phyloP scores from a whole-genome alignment of 2,797 vertebrate species.

The Hydrolagus colliei region DNA sequence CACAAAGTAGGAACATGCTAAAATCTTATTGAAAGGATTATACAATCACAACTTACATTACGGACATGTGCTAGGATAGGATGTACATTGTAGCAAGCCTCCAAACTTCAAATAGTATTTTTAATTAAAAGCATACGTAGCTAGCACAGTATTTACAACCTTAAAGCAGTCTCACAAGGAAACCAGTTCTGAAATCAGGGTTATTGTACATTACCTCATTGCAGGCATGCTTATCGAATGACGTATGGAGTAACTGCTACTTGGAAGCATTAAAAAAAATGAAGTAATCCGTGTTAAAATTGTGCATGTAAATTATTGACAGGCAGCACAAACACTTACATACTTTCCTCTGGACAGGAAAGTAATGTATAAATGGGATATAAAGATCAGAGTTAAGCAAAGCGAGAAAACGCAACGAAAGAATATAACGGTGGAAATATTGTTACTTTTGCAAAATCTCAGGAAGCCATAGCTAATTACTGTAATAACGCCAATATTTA shows the following conservation, averaged over 20 bases:
- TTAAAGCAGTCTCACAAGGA: not conserved
- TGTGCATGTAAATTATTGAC: conserved; percentile 33
- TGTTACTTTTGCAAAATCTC: too few species aligned
- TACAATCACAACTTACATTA: not conserved
- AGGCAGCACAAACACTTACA: not conserved
- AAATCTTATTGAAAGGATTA: not conserved
- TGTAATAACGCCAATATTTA: too few species aligned
- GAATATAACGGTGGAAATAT: too few species aligned
- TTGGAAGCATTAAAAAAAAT: conserved; percentile 63
- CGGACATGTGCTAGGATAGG: not conserved
- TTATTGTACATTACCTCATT: conserved; percentile 66
- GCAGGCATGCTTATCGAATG: conserved; percentile 77
- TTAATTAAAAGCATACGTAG: not conserved
- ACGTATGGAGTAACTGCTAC: conserved; percentile 76
- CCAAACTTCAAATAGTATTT: not conserved
- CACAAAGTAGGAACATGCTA: not conserved
- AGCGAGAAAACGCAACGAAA: not conserved
- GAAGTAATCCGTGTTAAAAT: conserved; percentile 58
- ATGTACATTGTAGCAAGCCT: conserved; percentile 28
- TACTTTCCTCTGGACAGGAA: not conserved
- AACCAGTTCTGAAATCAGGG: not conserved
- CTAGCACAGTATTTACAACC: not conserved
- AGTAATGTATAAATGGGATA: not conserved
- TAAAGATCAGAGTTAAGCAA: not conserved
- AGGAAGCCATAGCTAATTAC: too few species aligned